Conservation (phyloP, 2,888 invertebrate genomes). For the Pimpla rufipes region DNA sequence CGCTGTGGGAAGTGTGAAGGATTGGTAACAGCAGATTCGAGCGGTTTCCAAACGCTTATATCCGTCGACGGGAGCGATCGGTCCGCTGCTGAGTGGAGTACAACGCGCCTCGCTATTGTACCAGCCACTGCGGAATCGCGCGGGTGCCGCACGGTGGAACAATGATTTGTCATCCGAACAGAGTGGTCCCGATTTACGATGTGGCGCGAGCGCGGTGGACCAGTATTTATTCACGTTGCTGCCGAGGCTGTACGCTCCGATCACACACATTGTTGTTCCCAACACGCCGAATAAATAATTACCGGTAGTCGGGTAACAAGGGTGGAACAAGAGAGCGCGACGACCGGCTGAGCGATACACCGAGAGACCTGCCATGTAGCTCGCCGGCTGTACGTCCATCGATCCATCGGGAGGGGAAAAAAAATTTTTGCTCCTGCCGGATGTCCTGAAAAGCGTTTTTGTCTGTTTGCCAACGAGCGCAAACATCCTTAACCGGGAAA, state of each 20-base stretch:
- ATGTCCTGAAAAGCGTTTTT: neutral
- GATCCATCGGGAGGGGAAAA: neutral
- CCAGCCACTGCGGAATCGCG: neutral
- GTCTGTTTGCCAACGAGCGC: neutral
- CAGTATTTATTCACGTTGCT: constrained; percentile 63
- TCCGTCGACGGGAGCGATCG: constrained; percentile 23
- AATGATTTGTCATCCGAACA: constrained; percentile 67
- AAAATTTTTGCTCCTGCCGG: neutral
- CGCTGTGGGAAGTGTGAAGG: constrained; percentile 16
- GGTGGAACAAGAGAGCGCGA: constrained; percentile 13
- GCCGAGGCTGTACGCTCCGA: constrained; percentile 47
- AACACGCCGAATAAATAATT: constrained; percentile 67
- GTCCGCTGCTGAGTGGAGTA: constrained; percentile 39
- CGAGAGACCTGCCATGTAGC: constrained; percentile 33
- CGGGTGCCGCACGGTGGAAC: constrained; percentile 38
- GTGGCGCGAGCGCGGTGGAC: constrained; percentile 60
- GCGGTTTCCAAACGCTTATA: constrained; percentile 36
- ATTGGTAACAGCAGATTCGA: constrained; percentile 44
- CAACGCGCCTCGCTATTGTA: constrained; percentile 33
- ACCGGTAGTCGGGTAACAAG: constrained; percentile 55
- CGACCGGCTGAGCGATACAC: constrained; percentile 37
- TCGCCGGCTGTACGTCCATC: constrained; percentile 29
- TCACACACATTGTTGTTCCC: constrained; percentile 62
- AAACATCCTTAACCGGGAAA: neutral
- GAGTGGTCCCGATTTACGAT: constrained; percentile 32